Evolutionary conservation across 23 tunicate genomes (phyloP).

Genomic region (Pegea sp.): DNA sequence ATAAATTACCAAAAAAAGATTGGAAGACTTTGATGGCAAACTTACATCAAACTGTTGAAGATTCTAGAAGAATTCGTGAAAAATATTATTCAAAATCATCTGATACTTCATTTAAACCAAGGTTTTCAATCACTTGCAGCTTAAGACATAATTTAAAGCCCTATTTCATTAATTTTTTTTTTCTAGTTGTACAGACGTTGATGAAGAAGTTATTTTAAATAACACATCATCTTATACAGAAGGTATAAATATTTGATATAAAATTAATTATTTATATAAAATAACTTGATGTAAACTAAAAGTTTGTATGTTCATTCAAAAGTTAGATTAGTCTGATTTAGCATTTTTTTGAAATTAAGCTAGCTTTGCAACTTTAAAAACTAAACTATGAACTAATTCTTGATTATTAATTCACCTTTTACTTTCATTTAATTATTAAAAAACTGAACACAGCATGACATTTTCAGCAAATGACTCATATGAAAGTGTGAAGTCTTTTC

Average conservation of each 20-base stretch:
- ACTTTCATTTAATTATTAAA: too few species aligned
- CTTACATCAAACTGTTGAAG: slow-evolving; percentile 84
- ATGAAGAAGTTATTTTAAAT: slow-evolving; percentile 1
- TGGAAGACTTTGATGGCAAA: slow-evolving; percentile 48
- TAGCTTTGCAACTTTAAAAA: too few species aligned
- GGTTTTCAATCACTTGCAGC: too few species aligned
- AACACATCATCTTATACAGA: too few species aligned
- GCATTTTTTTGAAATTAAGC: too few species aligned
- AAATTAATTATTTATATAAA: too few species aligned
- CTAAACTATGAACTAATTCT: too few species aligned
- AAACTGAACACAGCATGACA: background rate
- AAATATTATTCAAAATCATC: slow-evolving; percentile 26
- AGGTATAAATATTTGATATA: too few species aligned
- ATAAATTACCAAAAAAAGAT: slow-evolving; percentile 20
- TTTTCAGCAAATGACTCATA: slow-evolving; percentile 1
- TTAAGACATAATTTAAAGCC: background rate
- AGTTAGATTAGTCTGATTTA: too few species aligned
- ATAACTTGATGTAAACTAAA: too few species aligned
- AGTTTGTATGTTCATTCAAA: too few species aligned
- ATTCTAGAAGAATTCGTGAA: slow-evolving; percentile 59
- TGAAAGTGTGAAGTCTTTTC: background rate
- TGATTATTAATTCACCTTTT: too few species aligned
- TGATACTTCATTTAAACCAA: background rate
- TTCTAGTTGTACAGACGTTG: slow-evolving; percentile 1
- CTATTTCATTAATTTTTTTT: background rate